A percentile compares a stretch with the other conserved stretches of the same genome.
Conservation (phyloP, 2,113 vertebrate species). For the Melospiza georgiana region DNA sequence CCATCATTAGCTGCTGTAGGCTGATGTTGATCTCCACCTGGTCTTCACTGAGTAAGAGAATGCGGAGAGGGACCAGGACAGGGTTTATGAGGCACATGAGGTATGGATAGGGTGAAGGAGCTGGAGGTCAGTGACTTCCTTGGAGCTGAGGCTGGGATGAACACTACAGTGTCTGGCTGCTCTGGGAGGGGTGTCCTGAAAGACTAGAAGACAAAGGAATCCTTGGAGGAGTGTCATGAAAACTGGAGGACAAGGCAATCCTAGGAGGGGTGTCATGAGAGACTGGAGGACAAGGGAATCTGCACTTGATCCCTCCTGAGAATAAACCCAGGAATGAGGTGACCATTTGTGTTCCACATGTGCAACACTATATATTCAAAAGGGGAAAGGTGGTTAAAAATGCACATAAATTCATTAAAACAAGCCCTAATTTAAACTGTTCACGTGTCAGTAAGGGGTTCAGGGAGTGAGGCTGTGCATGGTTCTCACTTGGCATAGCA, state of each 20-base stretch:
- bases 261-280: too few relatives aligned
- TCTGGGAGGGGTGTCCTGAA: background rate
- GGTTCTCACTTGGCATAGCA: background rate
- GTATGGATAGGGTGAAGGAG: background rate
- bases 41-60: background rate
- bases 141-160: background rate
- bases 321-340: background rate
- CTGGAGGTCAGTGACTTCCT: background rate
- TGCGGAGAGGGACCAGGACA: background rate
- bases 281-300: too few relatives aligned
- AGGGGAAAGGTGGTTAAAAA: background rate
- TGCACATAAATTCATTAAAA: background rate
- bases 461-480: rapidly evolving
- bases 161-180: background rate
- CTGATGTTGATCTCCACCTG: background rate
- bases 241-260: background rate
- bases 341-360: background rate
- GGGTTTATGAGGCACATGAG: rapidly evolving
- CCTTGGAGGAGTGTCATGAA: background rate
- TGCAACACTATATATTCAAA: background rate
- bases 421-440: background rate
- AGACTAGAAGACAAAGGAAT: background rate
- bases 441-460: background rate
- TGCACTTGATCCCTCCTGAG: background rate
- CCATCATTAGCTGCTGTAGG: background rate